Conservation (phyloP, 2,888 invertebrate species). For the Gymnoscelis rufifasciata region DNA sequence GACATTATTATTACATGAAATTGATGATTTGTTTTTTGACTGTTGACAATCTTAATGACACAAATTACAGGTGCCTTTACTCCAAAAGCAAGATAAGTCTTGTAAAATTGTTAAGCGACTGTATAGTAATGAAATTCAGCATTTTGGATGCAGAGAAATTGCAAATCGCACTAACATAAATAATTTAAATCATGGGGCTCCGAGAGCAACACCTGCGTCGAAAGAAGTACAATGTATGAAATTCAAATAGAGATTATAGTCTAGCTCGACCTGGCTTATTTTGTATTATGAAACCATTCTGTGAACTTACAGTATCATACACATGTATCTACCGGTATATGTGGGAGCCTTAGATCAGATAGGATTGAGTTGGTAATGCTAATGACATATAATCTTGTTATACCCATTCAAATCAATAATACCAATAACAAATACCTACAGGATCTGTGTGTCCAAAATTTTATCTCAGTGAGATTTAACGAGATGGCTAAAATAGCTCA, state of each 20-base stretch:
- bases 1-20: no score
- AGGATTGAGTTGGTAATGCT: neutral
- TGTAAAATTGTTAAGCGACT: no score
- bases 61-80: no score
- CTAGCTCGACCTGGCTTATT: conserved; percentile 13
- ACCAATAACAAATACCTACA: neutral
- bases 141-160: conserved; percentile 23
- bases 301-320: neutral
- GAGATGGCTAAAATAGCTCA: no score
- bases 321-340: neutral
- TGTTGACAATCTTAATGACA: no score
- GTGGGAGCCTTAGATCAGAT: neutral
- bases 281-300: conserved; percentile 7
- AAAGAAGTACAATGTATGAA: conserved; percentile 25
- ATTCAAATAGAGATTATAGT: conserved; percentile 19
- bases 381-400: no score
- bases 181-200: conserved; percentile 24
- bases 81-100: no score
- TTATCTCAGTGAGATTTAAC: no score
- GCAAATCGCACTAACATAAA: conserved; percentile 24
- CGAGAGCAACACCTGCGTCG: conserved; percentile 26
- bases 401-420: no score
- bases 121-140: conserved; percentile 3
- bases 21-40: no score
- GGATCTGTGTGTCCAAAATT: no score